These are phyloP conservation scores for Halyomorpha halys DNA, from an alignment of 1,140 invertebrate species.

Conservation along the genomic window DNA sequence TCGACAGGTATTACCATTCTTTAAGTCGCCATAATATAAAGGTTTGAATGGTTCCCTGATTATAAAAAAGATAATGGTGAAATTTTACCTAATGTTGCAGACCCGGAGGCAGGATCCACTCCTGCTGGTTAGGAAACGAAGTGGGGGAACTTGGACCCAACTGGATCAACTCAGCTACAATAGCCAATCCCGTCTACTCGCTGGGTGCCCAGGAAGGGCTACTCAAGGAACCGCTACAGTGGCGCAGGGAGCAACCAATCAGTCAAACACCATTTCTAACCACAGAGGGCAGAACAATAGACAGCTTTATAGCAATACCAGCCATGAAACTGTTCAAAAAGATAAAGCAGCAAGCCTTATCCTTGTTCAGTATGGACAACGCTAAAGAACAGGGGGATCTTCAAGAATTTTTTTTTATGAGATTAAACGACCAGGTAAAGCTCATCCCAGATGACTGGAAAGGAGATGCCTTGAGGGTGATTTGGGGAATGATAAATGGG, in stretches of 20 bases:
- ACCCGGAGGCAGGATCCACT: slow-evolving; percentile 61
- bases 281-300: slow-evolving; percentile 51
- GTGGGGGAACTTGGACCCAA: slow-evolving; percentile 61
- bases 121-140: slow-evolving; percentile 58
- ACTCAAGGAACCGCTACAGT: slow-evolving; percentile 39
- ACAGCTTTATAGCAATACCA: slow-evolving; percentile 46
- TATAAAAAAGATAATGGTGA: too few species aligned
- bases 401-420: slow-evolving; percentile 11
- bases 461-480: slow-evolving; percentile 22
- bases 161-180: slow-evolving; percentile 50
- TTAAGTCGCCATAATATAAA: too few species aligned
- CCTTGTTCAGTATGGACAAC: slow-evolving; percentile 34
- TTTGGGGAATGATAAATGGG: slow-evolving; percentile 33
- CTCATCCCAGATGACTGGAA: slow-evolving; percentile 22
- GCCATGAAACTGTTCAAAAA: slow-evolving; percentile 51
- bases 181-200: slow-evolving; percentile 52
- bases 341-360: slow-evolving; percentile 37
- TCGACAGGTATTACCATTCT: slow-evolving; percentile 45
- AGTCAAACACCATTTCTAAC: slow-evolving; percentile 48
- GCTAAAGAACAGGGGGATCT: slow-evolving; percentile 41
- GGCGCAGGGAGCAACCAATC: slow-evolving; percentile 36
- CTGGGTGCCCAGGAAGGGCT: slow-evolving; percentile 53
- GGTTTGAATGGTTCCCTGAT: too few species aligned
- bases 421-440: slow-evolving; percentile 26
- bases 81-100: slow-evolving; percentile 33